Evolutionary conservation across 2,113 vertebrate species (phyloP).

Genomic region (Gallinago media): DNA sequence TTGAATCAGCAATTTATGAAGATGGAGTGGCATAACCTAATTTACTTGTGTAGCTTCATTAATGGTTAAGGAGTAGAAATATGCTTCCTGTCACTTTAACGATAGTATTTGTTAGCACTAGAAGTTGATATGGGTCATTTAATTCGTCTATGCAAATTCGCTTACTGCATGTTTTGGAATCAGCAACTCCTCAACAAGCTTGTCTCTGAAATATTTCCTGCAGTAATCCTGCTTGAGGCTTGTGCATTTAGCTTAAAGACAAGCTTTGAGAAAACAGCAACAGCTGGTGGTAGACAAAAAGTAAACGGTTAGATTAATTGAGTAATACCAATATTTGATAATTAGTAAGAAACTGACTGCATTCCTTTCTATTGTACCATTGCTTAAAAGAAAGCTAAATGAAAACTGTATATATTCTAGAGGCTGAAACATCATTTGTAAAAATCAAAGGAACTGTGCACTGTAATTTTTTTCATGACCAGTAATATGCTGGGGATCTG

Average conservation of each 20-base stretch:
- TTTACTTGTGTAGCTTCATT: constrained; percentile 80
- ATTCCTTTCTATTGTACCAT: neutral
- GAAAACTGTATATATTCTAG: neutral
- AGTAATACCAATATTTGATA: neutral
- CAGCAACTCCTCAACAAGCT: neutral
- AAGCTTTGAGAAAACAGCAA: constrained; percentile 36
- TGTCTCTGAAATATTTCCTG: constrained; percentile 12
- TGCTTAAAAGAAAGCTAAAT: neutral
- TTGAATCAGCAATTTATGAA: constrained; percentile 78
- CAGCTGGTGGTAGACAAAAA: constrained; percentile 41
- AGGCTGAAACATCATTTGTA: neutral
- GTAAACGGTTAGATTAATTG: constrained; percentile 11
- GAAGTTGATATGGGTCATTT: constrained; percentile 58
- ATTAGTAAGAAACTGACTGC: neutral
- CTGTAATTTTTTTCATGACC: neutral
- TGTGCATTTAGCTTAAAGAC: constrained; percentile 9
- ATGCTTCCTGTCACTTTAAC: constrained; percentile 69
- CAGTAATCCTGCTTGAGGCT: neutral
- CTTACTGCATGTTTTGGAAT: neutral
- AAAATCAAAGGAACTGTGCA: neutral
- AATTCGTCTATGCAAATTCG: constrained; percentile 63
- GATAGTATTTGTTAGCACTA: constrained; percentile 54
- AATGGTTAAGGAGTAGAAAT: constrained; percentile 73
- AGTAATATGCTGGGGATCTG: neutral
- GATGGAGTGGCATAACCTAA: constrained; percentile 70